Percentiles rank a stretch among this genome's conserved stretches.
Evolutionary conservation across 1,140 invertebrate species (phyloP).

Genomic region (Centruroides vittatus): DNA sequence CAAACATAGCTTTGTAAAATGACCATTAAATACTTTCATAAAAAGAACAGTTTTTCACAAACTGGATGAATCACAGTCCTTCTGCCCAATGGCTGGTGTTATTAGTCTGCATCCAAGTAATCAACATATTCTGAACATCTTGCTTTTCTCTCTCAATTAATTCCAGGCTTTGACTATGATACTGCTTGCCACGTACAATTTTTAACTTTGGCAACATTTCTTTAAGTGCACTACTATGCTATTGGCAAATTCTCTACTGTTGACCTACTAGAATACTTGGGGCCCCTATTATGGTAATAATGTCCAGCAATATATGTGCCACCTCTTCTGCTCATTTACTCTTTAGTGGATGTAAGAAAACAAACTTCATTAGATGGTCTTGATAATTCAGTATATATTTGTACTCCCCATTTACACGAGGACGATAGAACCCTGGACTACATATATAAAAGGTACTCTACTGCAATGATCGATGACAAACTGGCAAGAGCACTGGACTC

Average conservation of each 20-base stretch:
- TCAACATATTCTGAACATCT: constrained; percentile 6
- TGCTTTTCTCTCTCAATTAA: constrained; percentile 6
- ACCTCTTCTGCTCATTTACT: background rate
- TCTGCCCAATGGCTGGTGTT: constrained; percentile 1
- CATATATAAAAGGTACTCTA: no score
- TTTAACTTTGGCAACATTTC: constrained; percentile 2
- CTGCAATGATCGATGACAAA: no score
- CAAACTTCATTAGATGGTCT: constrained; percentile 8
- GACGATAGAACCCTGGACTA: no score
- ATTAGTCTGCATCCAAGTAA: constrained; percentile 5
- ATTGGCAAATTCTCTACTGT: constrained; percentile 5
- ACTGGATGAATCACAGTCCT: constrained; percentile 1
- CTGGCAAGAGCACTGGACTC: no score
- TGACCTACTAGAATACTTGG: background rate
- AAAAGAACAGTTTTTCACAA: constrained; percentile 10
- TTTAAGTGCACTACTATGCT: background rate
- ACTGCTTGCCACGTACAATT: constrained; percentile 6
- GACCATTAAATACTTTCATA: background rate
- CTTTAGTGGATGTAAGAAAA: constrained; percentile 4
- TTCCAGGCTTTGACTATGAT: constrained; percentile 4
- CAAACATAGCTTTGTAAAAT: constrained; percentile 2
- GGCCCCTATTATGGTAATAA: constrained; percentile 1
- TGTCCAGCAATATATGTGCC: background rate
- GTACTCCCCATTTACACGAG: no score
- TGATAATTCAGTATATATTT: constrained; percentile 3